phyloP scores from a whole-genome alignment of 2,113 vertebrate genomes.

The Anas platyrhynchos region DNA sequence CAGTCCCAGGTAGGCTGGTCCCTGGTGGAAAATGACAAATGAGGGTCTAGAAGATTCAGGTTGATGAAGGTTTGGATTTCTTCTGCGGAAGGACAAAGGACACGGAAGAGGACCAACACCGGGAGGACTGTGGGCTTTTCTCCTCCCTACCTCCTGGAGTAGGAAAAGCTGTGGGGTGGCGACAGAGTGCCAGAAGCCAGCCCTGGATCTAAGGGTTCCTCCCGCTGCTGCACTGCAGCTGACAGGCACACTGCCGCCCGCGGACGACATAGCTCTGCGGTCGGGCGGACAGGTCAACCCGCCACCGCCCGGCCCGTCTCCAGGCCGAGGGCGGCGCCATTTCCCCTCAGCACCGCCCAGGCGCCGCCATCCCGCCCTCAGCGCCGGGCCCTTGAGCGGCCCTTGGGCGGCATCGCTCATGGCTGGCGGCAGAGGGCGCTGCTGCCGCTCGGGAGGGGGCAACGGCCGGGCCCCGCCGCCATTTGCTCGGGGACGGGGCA shows the following conservation, averaged over 20 bases:
- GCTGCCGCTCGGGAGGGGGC: not conserved
- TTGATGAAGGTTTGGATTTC: not conserved
- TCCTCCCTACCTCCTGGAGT: no score
- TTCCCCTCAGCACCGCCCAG: not conserved
- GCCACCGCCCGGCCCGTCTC: no score
- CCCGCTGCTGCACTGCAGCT: not conserved
- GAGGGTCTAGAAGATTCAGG: not conserved
- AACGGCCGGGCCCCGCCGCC: fast-evolving
- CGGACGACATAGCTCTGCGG: not conserved
- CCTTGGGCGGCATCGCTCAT: no score
- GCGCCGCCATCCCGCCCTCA: not conserved
- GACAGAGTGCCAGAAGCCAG: not conserved
- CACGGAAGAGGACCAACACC: not conserved
- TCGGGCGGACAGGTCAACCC: no score
- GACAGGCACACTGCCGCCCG: fast-evolving
- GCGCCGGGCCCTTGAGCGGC: not conserved
- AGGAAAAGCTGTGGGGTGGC: not conserved
- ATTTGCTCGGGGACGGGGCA: fast-evolving
- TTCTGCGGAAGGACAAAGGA: not conserved
- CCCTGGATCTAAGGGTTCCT: not conserved
- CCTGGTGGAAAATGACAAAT: not conserved
- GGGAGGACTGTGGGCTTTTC: not conserved
- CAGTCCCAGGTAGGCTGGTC: not conserved
- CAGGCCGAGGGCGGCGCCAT: no score
- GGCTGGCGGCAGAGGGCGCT: not conserved